phyloP scores from a whole-genome alignment of 1,140 invertebrate genomes.

The Cyphomyrmex costatus region DNA sequence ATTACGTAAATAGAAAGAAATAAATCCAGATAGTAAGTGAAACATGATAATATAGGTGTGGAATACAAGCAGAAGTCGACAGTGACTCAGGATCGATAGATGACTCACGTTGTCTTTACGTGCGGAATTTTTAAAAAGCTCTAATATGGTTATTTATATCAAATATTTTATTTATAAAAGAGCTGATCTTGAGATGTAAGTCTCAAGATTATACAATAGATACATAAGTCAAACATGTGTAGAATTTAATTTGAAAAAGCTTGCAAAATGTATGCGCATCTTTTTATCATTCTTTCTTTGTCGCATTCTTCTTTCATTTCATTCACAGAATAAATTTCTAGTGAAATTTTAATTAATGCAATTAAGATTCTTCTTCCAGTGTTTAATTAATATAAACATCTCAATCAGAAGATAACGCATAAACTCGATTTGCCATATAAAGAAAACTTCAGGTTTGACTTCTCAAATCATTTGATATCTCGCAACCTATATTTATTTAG shows the following conservation, averaged over 20 bases:
- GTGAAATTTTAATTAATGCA: too few relatives aligned
- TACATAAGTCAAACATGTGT: too few relatives aligned
- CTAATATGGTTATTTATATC: neutral
- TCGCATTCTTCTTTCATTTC: too few relatives aligned
- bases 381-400: neutral
- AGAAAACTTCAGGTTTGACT: neutral
- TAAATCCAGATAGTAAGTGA: neutral
- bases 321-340: too few relatives aligned
- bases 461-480: neutral
- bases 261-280: neutral
- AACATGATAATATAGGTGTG: slow-evolving; percentile 26
- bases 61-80: neutral
- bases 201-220: too few relatives aligned
- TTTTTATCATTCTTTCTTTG: neutral
- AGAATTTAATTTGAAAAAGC: neutral
- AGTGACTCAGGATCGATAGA: slow-evolving; percentile 19
- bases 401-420: neutral
- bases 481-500: neutral
- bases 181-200: too few relatives aligned
- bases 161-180: neutral
- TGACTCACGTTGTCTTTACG: neutral
- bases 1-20: neutral
- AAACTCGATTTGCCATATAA: neutral
- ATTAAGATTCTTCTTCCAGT: too few relatives aligned
- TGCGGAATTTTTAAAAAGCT: neutral